These are phyloP conservation scores for Procavia capensis DNA, from an alignment of 2,113 vertebrate genomes.

Conservation along the genomic window DNA sequence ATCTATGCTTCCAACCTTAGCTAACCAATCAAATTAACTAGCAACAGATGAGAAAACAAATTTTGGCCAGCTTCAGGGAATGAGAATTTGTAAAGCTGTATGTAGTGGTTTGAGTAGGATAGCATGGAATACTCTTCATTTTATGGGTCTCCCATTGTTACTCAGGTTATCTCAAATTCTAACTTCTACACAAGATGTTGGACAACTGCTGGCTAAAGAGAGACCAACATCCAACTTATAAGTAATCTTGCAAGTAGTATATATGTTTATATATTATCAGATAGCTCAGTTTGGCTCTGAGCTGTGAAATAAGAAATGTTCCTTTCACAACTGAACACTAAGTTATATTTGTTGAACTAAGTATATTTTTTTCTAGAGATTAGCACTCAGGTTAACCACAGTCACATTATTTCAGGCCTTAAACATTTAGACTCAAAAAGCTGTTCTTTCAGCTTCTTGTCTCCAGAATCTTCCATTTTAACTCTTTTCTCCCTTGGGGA, in stretches of 20 bases:
- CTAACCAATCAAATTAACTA: constrained; percentile 48
- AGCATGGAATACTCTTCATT: not conserved
- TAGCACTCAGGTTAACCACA: constrained; percentile 38
- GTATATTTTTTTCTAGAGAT: constrained; percentile 22
- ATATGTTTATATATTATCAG: not conserved
- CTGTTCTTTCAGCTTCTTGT: not conserved
- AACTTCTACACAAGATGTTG: constrained; percentile 60
- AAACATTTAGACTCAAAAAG: constrained; percentile 29
- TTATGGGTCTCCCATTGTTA: constrained; percentile 11
- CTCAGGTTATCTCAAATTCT: constrained; percentile 50
- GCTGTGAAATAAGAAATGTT: constrained; percentile 45
- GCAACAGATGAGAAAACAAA: constrained; percentile 58
- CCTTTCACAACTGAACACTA: constrained; percentile 44
- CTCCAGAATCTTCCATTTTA: not conserved
- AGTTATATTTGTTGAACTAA: constrained; percentile 23
- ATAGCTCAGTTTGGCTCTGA: constrained; percentile 46
- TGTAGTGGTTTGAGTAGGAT: constrained; percentile 28
- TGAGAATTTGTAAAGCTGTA: constrained; percentile 28
- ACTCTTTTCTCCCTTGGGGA: not conserved
- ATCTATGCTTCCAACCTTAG: constrained; percentile 27
- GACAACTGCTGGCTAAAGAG: constrained; percentile 27
- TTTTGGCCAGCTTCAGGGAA: constrained; percentile 47
- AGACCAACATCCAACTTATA: not conserved
- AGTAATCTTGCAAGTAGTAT: not conserved
- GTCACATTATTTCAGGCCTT: not conserved